Evolutionary conservation across 2,113 vertebrate genomes (phyloP).

Genomic region (Sarotherodon lohbergeri): DNA sequence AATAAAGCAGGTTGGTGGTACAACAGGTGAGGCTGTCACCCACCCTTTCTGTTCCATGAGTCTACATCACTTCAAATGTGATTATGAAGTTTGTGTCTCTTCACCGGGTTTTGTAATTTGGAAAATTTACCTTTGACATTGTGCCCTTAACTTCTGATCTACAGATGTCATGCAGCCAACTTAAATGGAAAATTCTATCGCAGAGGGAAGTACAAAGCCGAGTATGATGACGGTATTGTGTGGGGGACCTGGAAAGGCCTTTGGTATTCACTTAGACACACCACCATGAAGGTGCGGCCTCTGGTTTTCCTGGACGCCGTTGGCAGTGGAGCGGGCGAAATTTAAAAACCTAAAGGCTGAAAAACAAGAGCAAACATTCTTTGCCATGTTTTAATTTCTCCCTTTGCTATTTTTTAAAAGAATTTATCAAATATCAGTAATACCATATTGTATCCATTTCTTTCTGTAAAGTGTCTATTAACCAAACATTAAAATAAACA

Average conservation of each 20-base stretch:
- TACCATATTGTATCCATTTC: not conserved
- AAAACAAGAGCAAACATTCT: not conserved
- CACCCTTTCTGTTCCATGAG: not conserved
- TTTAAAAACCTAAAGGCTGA: not conserved
- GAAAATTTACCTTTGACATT: not conserved
- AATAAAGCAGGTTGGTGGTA: conserved; percentile 88
- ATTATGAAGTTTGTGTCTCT: not conserved
- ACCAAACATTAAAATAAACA: conserved; percentile 39
- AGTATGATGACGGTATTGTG: conserved; percentile 78
- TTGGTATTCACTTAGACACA: conserved; percentile 86
- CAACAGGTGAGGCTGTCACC: conserved; percentile 76
- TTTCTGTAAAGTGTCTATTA: not conserved
- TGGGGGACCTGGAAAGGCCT: conserved; percentile 84
- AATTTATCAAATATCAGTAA: not conserved
- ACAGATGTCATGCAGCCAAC: conserved; percentile 84
- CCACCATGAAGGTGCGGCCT: conserved; percentile 82
- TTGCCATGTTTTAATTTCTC: not conserved
- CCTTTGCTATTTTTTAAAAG: not conserved
- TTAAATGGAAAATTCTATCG: conserved; percentile 83
- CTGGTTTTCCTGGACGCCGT: conserved; percentile 69
- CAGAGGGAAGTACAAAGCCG: conserved; percentile 74
- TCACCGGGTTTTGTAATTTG: not conserved
- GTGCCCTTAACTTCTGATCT: not conserved
- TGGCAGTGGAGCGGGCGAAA: conserved; percentile 75
- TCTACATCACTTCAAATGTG: not conserved